A percentile compares a stretch with the other conserved stretches of the same genome.
phyloP scores from a whole-genome alignment of 2,113 vertebrate species.

The Ploceus nigricollis region DNA sequence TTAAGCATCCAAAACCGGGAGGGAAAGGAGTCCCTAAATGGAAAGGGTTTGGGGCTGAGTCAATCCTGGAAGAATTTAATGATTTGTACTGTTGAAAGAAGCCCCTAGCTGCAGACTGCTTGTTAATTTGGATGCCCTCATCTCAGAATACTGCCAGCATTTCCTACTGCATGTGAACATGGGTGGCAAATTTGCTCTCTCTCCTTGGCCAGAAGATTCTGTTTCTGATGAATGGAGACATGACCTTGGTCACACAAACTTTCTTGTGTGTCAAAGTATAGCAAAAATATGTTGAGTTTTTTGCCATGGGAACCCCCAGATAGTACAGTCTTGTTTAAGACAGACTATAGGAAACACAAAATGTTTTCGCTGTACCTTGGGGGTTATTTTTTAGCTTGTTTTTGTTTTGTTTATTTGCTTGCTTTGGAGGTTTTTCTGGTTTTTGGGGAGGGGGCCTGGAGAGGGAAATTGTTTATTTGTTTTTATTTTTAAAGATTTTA shows the following conservation, averaged over 20 bases:
- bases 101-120: neutral
- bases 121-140: neutral
- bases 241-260: neutral
- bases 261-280: neutral
- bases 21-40: neutral
- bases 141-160: neutral
- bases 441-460: neutral
- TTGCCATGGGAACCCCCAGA: neutral
- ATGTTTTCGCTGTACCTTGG: neutral
- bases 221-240: neutral
- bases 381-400: accelerated
- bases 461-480: neutral
- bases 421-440: neutral
- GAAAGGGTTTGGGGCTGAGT: neutral
- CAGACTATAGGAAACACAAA: neutral
- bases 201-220: neutral
- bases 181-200: neutral
- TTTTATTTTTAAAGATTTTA: neutral
- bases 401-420: neutral
- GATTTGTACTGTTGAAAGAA: neutral
- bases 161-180: neutral
- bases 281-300: neutral
- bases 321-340: neutral
- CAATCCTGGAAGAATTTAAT: neutral
- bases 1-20: neutral